phyloP scores from a whole-genome alignment of 2,888 invertebrate genomes.

The Proisotoma minuta region DNA sequence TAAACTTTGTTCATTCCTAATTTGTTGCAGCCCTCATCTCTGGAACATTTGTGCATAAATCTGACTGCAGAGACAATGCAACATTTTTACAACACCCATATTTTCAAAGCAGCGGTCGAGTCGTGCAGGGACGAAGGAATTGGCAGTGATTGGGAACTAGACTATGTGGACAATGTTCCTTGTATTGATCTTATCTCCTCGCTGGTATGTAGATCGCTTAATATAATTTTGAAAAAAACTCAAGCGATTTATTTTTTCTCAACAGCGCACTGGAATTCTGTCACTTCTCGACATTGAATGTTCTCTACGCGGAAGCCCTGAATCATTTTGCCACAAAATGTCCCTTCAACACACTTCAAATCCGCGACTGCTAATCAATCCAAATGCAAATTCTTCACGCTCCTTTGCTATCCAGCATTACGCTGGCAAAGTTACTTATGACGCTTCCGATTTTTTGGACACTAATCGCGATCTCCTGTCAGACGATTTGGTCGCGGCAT shows the following conservation, averaged over 20 bases:
- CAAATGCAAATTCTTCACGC: constrained; percentile 58
- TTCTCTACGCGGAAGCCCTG: constrained; percentile 73
- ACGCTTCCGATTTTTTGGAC: constrained; percentile 79
- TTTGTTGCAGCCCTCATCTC: constrained; percentile 62
- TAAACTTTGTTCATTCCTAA: neutral
- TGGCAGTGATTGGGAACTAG: constrained; percentile 80
- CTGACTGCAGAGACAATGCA: constrained; percentile 96
- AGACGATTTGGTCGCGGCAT: constrained; percentile 85
- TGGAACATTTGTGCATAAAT: constrained; percentile 92
- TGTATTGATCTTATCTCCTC: constrained; percentile 93
- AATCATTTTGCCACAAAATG: constrained; percentile 74
- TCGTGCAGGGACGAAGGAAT: constrained; percentile 92
- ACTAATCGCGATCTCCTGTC: constrained; percentile 89
- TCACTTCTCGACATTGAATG: constrained; percentile 90
- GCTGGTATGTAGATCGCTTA: constrained; percentile 55
- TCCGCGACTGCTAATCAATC: constrained; percentile 69
- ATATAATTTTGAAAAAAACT: neutral
- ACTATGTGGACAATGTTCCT: constrained; percentile 91
- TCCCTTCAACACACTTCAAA: constrained; percentile 77
- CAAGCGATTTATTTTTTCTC: constrained; percentile 15
- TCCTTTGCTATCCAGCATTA: constrained; percentile 89
- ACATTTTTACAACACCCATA: constrained; percentile 94
- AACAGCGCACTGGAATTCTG: constrained; percentile 74
- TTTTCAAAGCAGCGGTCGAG: constrained; percentile 89
- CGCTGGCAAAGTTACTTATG: constrained; percentile 78